Conservation (phyloP, 1,140 invertebrate species). For the Papilio polytes region DNA sequence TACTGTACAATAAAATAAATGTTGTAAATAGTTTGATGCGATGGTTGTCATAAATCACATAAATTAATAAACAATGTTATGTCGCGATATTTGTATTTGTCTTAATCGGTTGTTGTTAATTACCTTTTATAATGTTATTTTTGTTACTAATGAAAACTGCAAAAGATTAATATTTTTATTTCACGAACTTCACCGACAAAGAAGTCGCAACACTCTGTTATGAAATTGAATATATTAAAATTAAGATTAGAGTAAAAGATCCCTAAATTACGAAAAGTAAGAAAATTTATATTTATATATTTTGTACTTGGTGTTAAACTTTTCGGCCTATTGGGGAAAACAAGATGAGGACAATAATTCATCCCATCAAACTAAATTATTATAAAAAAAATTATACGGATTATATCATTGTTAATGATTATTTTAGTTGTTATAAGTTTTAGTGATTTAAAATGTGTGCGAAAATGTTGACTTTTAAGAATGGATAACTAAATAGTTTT, state of each 20-base stretch:
- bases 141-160: too few species aligned
- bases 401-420: background rate
- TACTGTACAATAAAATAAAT: background rate
- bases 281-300: constrained; percentile 21
- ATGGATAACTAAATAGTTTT: background rate
- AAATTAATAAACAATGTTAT: background rate
- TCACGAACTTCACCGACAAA: too few species aligned
- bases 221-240: background rate
- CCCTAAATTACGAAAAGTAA: background rate
- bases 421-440: background rate
- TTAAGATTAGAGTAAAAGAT: background rate
- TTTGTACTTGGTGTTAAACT: constrained; percentile 28
- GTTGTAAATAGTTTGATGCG: constrained; percentile 26
- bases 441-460: background rate
- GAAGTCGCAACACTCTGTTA: background rate
- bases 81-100: background rate
- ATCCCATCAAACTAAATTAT: constrained; percentile 27
- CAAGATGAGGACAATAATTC: constrained; percentile 39
- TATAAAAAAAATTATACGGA: background rate
- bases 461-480: background rate
- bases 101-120: too few species aligned
- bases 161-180: too few species aligned
- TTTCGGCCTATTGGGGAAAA: constrained; percentile 34
- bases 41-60: background rate
- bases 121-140: too few species aligned